phyloP scores from a whole-genome alignment of 2,797 vertebrate genomes.

The Esox masquinongy region DNA sequence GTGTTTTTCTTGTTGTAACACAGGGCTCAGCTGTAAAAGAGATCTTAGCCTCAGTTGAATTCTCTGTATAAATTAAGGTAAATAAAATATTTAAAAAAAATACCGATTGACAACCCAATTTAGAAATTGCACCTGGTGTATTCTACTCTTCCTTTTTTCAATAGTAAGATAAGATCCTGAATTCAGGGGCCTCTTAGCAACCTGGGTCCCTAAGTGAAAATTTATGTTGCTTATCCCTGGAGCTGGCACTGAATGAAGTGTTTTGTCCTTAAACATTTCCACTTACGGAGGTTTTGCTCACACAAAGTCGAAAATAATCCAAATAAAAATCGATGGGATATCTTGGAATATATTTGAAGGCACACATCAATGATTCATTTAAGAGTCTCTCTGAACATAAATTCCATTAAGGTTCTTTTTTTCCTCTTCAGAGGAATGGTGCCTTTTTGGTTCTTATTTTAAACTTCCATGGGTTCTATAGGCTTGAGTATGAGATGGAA shows the following conservation, averaged over 20 bases:
- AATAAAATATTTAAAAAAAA: too few relatives aligned
- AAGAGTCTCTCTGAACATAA: constrained; percentile 43
- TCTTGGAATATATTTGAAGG: constrained; percentile 54
- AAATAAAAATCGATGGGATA: constrained; percentile 59
- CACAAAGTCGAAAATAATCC: constrained; percentile 38
- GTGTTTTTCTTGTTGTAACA: too few relatives aligned
- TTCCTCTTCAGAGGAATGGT: neutral
- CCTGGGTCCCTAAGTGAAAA: too few relatives aligned
- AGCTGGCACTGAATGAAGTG: neutral
- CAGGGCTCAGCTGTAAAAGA: too few relatives aligned
- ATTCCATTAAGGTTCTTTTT: neutral
- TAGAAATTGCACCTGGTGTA: too few relatives aligned
- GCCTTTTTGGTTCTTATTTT: neutral
- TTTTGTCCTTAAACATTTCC: neutral
- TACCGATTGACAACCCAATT: too few relatives aligned
- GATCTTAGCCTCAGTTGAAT: too few relatives aligned
- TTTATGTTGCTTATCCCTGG: neutral
- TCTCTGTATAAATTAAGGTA: too few relatives aligned
- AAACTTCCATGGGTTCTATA: neutral
- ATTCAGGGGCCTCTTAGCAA: too few relatives aligned
- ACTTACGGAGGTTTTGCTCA: neutral
- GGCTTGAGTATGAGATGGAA: constrained; percentile 4
- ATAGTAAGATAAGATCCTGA: too few relatives aligned
- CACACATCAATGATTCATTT: constrained; percentile 64
- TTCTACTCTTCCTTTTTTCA: too few relatives aligned